Conservation (phyloP, 30 jellyfish, hydroid and myxozoan genomes). For the Aurelia aurita complex sp. Pacific region DNA sequence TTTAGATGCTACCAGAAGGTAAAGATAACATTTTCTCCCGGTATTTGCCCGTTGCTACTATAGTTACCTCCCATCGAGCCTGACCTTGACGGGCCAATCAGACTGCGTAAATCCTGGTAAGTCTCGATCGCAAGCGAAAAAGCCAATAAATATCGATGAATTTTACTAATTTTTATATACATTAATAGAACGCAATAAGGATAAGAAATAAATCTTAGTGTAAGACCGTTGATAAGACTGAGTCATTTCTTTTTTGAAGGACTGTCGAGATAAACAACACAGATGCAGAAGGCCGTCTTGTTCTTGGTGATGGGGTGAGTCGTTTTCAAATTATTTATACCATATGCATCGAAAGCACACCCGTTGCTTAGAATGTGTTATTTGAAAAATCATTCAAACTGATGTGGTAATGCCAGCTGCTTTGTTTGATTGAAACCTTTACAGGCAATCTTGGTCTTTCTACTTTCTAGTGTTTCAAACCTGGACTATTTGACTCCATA, state of each 20-base stretch:
- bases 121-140: too few species aligned
- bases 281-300: conserved; percentile 99
- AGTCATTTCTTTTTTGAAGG: conserved; percentile 12
- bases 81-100: too few species aligned
- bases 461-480: too few species aligned
- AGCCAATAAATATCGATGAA: too few species aligned
- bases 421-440: not conserved
- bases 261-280: conserved; percentile 95
- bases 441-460: not conserved
- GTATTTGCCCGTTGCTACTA: too few species aligned
- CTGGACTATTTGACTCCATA: too few species aligned
- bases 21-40: too few species aligned
- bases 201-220: not conserved
- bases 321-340: not conserved
- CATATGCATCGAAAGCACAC: too few species aligned
- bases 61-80: too few species aligned
- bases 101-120: too few species aligned
- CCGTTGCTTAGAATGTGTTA: too few species aligned
- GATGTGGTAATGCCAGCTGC: not conserved
- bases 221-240: not conserved
- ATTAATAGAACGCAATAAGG: not conserved
- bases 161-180: not conserved
- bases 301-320: conserved; percentile 97
- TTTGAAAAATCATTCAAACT: not conserved
- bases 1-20: too few species aligned